These are phyloP conservation scores for Eulacestoma nigropectus DNA, from an alignment of 2,113 vertebrate species.

Conservation along the genomic window DNA sequence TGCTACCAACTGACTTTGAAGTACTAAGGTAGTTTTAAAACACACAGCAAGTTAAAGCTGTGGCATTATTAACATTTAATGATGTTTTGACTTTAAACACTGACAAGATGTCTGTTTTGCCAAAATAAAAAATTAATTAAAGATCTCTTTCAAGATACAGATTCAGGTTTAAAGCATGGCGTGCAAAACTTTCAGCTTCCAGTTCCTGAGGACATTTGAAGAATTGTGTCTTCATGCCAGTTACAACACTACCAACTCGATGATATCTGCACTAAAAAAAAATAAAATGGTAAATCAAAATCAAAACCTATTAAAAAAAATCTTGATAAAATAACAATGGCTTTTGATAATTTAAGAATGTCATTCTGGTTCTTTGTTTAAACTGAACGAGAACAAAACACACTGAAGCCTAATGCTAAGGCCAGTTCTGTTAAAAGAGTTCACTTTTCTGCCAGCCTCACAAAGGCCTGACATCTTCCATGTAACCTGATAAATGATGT, in stretches of 20 bases:
- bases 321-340: background rate
- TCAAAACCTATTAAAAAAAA: background rate
- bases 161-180: background rate
- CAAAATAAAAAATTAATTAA: background rate
- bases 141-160: background rate
- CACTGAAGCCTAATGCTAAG: background rate
- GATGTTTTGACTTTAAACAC: background rate
- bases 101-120: background rate
- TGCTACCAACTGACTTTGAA: background rate
- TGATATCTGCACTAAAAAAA: background rate
- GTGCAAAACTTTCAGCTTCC: background rate
- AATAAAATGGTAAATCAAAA: background rate
- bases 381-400: background rate
- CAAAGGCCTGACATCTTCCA: background rate
- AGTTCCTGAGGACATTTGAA: background rate
- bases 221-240: background rate
- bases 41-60: background rate
- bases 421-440: background rate
- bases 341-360: background rate
- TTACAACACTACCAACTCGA: background rate
- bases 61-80: background rate
- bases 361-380: background rate
- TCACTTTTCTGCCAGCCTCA: background rate
- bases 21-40: background rate
- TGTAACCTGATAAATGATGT: background rate